Percentiles rank a stretch among this genome's conserved stretches.
Conservation (phyloP, 2,888 invertebrate genomes). For the Ariolimax columbianus region DNA sequence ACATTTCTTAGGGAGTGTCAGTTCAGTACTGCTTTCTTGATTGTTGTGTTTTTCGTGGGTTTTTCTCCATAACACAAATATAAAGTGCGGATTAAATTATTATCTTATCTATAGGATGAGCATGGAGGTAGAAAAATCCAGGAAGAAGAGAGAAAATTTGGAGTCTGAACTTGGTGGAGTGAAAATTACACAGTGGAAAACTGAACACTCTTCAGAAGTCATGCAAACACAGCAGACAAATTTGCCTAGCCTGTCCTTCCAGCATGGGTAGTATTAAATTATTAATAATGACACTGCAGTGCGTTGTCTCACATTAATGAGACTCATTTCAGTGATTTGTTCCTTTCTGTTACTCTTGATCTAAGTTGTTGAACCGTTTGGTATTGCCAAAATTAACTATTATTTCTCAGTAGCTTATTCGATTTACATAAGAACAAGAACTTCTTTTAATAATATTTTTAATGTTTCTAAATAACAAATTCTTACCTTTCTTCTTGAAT, state of each 20-base stretch:
- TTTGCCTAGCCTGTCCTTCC: neutral
- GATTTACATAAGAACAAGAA: neutral
- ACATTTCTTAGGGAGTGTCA: neutral
- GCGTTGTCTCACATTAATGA: neutral
- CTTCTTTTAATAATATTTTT: no score
- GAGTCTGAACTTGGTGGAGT: conserved; percentile 70
- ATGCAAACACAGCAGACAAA: conserved; percentile 58
- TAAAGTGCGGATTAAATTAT: no score
- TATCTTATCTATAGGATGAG: conserved; percentile 69
- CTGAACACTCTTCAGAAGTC: conserved; percentile 73
- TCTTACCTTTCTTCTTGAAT: no score
- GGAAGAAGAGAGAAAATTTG: conserved; percentile 64
- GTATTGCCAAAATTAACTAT: neutral
- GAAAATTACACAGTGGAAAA: conserved; percentile 69
- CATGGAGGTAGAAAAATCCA: conserved; percentile 69
- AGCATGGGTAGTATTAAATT: neutral
- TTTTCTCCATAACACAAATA: no score
- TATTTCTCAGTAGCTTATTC: neutral
- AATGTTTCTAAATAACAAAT: no score
- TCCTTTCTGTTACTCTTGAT: neutral
- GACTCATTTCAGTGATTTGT: neutral
- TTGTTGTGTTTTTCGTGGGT: no score
- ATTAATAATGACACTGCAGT: neutral
- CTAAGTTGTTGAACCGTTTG: neutral
- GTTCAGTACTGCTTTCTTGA: neutral